Evolutionary conservation across 2,113 vertebrate species (phyloP).

Genomic region (Sinocyclocheilus grahami): DNA sequence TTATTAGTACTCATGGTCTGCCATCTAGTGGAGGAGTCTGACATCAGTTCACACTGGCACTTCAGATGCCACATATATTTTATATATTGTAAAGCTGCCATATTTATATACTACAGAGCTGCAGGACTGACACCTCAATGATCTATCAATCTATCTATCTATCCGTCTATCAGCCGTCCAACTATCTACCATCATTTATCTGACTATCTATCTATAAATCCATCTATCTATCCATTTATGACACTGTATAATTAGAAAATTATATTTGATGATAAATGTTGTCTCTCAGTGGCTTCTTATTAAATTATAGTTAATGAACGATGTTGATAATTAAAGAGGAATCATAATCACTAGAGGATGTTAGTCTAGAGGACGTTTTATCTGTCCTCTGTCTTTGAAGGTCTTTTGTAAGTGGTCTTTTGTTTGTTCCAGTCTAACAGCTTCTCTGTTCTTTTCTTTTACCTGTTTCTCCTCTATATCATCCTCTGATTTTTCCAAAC

Average conservation of each 20-base stretch:
- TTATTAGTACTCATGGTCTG: conserved; percentile 13
- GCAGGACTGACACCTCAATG: neutral
- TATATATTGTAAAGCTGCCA: neutral
- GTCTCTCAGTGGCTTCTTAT: neutral
- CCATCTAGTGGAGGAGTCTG: conserved; percentile 55
- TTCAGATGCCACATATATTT: neutral
- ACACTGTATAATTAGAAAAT: neutral
- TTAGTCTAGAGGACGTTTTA: neutral
- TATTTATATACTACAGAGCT: neutral
- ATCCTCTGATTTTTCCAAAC: conserved; percentile 39
- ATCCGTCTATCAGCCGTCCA: neutral
- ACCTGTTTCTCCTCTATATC: neutral
- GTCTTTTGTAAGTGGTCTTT: conserved; percentile 15
- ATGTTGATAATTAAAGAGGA: conserved; percentile 1
- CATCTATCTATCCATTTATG: neutral
- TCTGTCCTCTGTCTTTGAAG: neutral
- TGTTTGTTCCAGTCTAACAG: conserved; percentile 19
- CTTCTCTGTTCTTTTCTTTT: neutral
- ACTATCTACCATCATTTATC: neutral
- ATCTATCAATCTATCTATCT: no score
- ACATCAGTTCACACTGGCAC: neutral
- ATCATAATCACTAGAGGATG: neutral
- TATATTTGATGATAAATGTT: neutral
- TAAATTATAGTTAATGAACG: neutral
- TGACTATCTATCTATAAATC: no score